Evolutionary conservation across 2,888 invertebrate species (phyloP).

Genomic region (Anoplius nigerrimus): DNA sequence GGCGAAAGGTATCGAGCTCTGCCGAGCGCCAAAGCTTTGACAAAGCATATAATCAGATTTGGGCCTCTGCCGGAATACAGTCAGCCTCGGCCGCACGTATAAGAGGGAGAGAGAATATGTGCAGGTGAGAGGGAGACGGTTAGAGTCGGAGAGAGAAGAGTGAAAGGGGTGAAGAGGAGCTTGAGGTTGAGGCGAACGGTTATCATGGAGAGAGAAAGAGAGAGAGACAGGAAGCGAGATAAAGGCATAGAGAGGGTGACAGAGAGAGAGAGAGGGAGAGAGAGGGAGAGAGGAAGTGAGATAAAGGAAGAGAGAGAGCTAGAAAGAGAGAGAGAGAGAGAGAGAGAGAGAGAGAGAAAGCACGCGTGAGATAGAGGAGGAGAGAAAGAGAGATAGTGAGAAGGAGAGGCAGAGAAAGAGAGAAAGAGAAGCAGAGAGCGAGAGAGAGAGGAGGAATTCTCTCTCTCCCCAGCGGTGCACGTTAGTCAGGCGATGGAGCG

Average conservation of each 20-base stretch:
- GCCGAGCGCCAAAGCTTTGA: slow-evolving; percentile 33
- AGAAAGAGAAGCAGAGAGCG: background rate
- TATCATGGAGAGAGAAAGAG: no score
- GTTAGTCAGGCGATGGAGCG: slow-evolving; percentile 60
- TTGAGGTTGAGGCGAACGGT: no score
- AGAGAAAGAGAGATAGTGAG: background rate
- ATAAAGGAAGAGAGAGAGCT: slow-evolving; percentile 7
- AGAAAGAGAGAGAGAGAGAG: background rate
- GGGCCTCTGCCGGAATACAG: slow-evolving; percentile 3
- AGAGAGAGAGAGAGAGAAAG: no score
- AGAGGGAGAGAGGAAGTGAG: slow-evolving; percentile 3
- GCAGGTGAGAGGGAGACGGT: no score
- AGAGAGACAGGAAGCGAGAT: background rate
- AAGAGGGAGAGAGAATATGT: no score
- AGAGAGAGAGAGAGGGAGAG: background rate
- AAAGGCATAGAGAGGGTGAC: background rate
- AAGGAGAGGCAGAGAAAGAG: background rate
- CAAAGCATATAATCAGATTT: slow-evolving; percentile 35
- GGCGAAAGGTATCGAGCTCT: slow-evolving; percentile 24
- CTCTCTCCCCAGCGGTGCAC: slow-evolving; percentile 13
- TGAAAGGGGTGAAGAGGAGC: no score
- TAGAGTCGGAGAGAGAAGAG: no score
- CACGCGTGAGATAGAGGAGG: background rate
- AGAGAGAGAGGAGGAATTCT: background rate
- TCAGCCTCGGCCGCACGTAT: no score